These are phyloP conservation scores for Limnephilus marmoratus DNA, from an alignment of 2,888 invertebrate species.

Conservation along the genomic window DNA sequence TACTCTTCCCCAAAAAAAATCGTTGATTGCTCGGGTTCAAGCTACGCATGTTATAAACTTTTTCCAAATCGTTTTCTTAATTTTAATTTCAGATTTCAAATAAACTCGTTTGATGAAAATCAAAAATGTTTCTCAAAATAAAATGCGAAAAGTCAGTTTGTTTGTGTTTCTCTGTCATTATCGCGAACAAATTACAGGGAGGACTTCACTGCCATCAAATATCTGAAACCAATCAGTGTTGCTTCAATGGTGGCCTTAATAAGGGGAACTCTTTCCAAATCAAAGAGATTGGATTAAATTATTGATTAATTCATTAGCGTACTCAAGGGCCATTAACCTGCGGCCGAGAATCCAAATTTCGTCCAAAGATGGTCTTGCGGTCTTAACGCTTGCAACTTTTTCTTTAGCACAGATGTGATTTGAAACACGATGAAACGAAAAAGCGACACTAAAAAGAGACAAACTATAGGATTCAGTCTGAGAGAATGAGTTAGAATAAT, in stretches of 20 bases:
- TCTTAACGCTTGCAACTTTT: too few relatives aligned
- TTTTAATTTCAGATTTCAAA: not conserved
- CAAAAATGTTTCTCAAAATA: not conserved
- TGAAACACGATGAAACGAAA: too few relatives aligned
- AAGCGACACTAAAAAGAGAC: too few relatives aligned
- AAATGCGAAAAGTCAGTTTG: not conserved
- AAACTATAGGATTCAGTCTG: too few relatives aligned
- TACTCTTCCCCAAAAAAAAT: too few relatives aligned
- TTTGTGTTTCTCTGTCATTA: not conserved
- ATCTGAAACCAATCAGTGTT: not conserved
- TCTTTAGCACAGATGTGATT: too few relatives aligned
- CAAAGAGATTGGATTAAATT: not conserved
- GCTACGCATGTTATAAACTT: too few relatives aligned
- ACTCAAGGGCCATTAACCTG: not conserved
- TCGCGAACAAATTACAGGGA: not conserved
- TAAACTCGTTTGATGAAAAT: not conserved
- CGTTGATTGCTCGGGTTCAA: too few relatives aligned
- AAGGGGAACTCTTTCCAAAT: not conserved
- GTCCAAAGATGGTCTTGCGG: too few relatives aligned
- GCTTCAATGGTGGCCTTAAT: not conserved
- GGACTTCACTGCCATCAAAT: not conserved
- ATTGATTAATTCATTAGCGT: not conserved
- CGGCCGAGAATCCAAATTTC: not conserved
- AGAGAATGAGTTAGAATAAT: too few relatives aligned
- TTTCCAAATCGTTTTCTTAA: too few relatives aligned